Base-by-base conservation (phyloP, 2,888 invertebrate genomes). In the Euzetes globulus region DNA sequence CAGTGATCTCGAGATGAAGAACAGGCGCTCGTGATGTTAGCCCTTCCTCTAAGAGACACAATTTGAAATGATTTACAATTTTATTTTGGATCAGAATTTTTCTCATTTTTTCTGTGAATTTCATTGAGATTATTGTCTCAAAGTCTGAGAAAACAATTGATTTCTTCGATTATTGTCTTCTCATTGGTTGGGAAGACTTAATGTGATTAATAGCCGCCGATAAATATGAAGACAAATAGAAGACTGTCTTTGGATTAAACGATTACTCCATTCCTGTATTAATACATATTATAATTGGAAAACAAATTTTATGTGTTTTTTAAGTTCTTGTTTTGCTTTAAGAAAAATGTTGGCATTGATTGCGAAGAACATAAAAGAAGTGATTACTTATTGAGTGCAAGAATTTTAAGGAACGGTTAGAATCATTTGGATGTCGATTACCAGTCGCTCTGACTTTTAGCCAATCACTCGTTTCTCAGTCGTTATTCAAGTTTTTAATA, bases 1-100 rank as follows among this genome's bases (percentile, higher is more conserved):
- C 22, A 52, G 73, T 65, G 73, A 73, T 45, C 22, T 50, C 17
- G 73, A 73, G 27, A 37, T 52, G 65, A 55, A 55, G 25, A 25
- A 22, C 55, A 55, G 55, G 55, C 55, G 55, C 1, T 55, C 55
- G 55, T 55, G 55, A 55, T 55, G 55, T 55, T 55, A 55, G 25
- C 55, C 25, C 19, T 25, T 22, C 11, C 13, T 55, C 55, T 25
- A 22, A 22, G 13, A 55, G 25, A 22, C 52, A 25, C 11, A 55
- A 55, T 55, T 55, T 25, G 13, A 22, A 55, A 55, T 25, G 11
- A 25, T 55, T 55, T 55, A 22, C 55, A 22, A 55, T 55, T 55
- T 55, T 22, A 22, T 22, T 55, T 52, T 33, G 33, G 33, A 33
- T 33, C 33, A 33, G 33, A 41, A 41, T 41, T 41, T 41, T 13